Evolutionary conservation across 2,113 vertebrate species (phyloP).

Genomic region (Hippocampus zosterae): DNA sequence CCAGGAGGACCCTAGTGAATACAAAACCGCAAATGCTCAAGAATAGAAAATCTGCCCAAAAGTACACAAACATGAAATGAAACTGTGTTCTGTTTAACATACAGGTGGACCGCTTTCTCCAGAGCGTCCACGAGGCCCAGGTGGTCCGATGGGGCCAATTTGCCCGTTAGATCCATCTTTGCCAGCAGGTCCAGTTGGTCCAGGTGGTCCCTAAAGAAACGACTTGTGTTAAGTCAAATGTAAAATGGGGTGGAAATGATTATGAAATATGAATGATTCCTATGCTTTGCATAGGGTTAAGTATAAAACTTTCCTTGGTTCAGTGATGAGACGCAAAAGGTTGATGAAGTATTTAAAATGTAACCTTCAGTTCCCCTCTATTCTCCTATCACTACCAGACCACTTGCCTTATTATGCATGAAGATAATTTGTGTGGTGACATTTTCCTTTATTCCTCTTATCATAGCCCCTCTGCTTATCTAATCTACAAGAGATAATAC

Average conservation of each 20-base stretch:
- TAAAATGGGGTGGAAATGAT: neutral
- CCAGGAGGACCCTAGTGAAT: constrained; percentile 85
- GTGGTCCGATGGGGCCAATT: constrained; percentile 88
- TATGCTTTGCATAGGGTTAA: neutral
- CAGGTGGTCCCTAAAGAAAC: constrained; percentile 80
- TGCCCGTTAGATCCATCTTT: constrained; percentile 91
- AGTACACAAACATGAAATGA: neutral
- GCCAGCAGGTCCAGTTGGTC: constrained; percentile 85
- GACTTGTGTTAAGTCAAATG: constrained; percentile 4
- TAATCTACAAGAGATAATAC: constrained; percentile 45
- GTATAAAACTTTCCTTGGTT: constrained; percentile 9
- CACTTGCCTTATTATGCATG: constrained; percentile 34
- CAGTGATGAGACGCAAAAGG: constrained; percentile 1
- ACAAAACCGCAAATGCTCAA: constrained; percentile 6
- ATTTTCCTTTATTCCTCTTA: constrained; percentile 47
- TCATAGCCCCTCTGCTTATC: constrained; percentile 26
- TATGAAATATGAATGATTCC: neutral
- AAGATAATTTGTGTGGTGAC: constrained; percentile 41
- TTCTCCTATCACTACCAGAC: constrained; percentile 21
- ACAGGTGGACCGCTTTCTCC: constrained; percentile 89
- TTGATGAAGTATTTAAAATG: constrained; percentile 34
- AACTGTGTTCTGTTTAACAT: constrained; percentile 52
- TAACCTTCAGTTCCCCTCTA: constrained; percentile 19
- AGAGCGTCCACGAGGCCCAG: constrained; percentile 90
- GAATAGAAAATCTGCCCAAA: neutral